Base-by-base conservation (phyloP, 23 tunicate species). In the Diplosoma virens region DNA sequence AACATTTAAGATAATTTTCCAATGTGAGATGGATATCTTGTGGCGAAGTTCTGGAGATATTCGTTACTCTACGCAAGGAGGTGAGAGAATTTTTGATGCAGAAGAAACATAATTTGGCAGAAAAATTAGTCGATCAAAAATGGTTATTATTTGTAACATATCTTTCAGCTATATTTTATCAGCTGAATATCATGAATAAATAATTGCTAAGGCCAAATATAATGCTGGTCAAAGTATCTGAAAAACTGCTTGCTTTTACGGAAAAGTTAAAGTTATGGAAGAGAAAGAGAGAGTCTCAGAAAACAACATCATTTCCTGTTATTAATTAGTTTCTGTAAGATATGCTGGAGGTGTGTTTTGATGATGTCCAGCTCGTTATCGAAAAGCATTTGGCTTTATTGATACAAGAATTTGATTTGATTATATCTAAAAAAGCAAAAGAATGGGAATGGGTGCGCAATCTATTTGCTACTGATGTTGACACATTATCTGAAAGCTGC, bases 211-310 rank as follows among this genome's bases (percentile, higher is more conserved):
- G 84, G 30, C 67, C 37, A 81, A 81, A 47, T 33, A 46, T 27
- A 81, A 81, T 27, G 47, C 17, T 81, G 7, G 23, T 81, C 65
- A 55, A 46, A 18, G 16, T 80, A 17, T 52, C 79, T 3, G 79
- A 81, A 16, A 53, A 71, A 71, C 28, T 81, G 69, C 24, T 79
- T 81, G 86, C 86, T 23, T 81, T 81, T 32, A 79, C 71, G 69
- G 79, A 55, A 30, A 76, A 76, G 35, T 48, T 76, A 4, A 25
- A 58, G 30, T 53, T 76, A 48, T 58, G 67, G 47, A 32, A 29
- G 50, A 14, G 50, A 14, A 41, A 41, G 50, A 41, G 9, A 41
- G 50, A 41, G 9, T 14, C 50, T 41, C 50, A 41, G 50, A 41
- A 41, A 41, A 41, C 50, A 41, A 14, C 50, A 41, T 41, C 9